Evolutionary conservation across 2,888 invertebrate species (phyloP).

Genomic region (Caenorhabditis sp.): DNA sequence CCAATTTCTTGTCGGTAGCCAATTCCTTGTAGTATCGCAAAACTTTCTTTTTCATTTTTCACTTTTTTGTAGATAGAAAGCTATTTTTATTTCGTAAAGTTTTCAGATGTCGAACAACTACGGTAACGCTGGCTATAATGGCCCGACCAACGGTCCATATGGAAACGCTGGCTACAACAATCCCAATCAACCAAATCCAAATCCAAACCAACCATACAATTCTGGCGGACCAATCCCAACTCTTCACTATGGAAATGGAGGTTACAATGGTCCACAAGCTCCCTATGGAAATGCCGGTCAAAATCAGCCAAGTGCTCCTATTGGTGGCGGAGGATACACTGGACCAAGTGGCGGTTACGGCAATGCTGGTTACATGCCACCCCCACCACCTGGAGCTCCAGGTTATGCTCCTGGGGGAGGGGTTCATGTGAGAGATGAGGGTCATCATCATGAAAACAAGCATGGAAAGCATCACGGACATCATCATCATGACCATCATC

Average conservation of each 20-base stretch:
- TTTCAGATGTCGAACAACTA: conserved; percentile 56
- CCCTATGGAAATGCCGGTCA: conserved; percentile 41
- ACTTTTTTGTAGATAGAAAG: too few relatives aligned
- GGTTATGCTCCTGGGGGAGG: conserved; percentile 33
- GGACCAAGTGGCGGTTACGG: conserved; percentile 46
- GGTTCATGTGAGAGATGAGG: conserved; percentile 12
- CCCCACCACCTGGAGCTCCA: conserved; percentile 39
- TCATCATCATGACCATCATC: conserved; percentile 39
- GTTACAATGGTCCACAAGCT: conserved; percentile 36
- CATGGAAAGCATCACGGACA: conserved; percentile 38
- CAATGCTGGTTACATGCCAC: conserved; percentile 45
- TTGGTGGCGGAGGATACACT: conserved; percentile 40
- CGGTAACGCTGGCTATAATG: conserved; percentile 59
- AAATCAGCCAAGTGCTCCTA: conserved; percentile 31
- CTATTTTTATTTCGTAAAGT: not conserved
- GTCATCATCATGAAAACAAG: conserved; percentile 18
- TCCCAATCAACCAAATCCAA: conserved; percentile 27
- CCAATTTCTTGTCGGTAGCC: not conserved
- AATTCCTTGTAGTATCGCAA: not conserved
- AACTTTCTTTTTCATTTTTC: not conserved
- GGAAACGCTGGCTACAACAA: conserved; percentile 50
- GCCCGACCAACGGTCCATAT: conserved; percentile 37
- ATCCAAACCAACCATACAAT: too few relatives aligned
- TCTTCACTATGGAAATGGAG: conserved; percentile 39
- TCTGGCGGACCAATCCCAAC: conserved; percentile 4